These are phyloP conservation scores for Chaetura pelagica DNA, from an alignment of 2,113 vertebrate genomes.

Conservation along the genomic window DNA sequence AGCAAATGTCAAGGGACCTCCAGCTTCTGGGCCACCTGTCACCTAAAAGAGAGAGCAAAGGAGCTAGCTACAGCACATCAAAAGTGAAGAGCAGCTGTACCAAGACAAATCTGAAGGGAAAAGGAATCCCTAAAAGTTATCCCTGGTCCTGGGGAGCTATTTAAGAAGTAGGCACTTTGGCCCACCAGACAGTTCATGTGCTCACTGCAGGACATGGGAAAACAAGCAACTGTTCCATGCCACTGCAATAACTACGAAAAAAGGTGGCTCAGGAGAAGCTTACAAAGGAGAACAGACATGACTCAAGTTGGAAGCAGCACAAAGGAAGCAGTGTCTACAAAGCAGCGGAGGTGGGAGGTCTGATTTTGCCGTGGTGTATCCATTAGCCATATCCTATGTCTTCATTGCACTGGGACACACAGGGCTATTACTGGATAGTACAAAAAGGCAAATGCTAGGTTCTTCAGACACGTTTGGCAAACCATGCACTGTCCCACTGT, in stretches of 20 bases:
- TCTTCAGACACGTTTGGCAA: not conserved
- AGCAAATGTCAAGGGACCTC: not conserved
- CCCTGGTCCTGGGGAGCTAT: not conserved
- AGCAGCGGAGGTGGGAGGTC: not conserved
- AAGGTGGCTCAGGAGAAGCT: not conserved
- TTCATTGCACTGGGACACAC: not conserved
- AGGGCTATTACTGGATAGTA: not conserved
- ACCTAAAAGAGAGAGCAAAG: rapidly evolving
- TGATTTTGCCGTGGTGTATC: not conserved
- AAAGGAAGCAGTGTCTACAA: not conserved
- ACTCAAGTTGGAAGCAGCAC: not conserved
- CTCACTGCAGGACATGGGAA: not conserved
- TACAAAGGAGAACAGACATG: not conserved
- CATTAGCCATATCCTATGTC: not conserved
- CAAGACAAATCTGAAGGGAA: not conserved
- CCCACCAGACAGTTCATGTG: not conserved
- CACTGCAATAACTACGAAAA: not conserved
- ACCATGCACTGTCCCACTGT: not conserved
- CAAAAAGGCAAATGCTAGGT: not conserved
- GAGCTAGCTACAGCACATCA: not conserved
- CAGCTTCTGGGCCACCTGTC: not conserved
- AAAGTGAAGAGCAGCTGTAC: not conserved
- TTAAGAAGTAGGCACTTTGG: not conserved
- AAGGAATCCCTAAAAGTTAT: not conserved
- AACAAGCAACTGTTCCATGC: not conserved